Percentiles rank a stretch among this genome's conserved stretches.
These are phyloP conservation scores for Aphidoletes aphidimyza DNA, from an alignment of 2,888 invertebrate genomes.

Conservation along the genomic window DNA sequence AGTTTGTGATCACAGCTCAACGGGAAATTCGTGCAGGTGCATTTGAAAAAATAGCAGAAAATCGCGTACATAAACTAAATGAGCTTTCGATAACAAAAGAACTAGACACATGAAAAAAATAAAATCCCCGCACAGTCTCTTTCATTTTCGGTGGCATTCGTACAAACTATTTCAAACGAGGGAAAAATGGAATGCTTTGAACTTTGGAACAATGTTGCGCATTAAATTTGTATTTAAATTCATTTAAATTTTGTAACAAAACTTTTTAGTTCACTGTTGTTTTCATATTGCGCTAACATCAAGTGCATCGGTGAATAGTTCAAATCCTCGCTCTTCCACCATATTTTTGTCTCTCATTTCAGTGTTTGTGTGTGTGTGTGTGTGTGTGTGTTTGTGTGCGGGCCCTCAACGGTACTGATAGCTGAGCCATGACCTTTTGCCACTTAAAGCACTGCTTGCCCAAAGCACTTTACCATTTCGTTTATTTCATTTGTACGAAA, in stretches of 20 bases:
- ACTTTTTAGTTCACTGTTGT: not conserved
- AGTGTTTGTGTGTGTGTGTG: too few relatives aligned
- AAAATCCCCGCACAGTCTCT: not conserved
- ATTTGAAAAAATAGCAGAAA: not conserved
- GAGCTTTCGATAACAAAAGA: not conserved
- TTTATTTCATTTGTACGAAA: not conserved
- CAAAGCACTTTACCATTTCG: not conserved
- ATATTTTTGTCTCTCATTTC: not conserved
- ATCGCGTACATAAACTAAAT: slow-evolving; percentile 12
- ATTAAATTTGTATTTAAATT: slow-evolving; percentile 42
- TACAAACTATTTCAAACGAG: not conserved
- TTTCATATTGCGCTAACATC: not conserved
- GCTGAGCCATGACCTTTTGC: not conserved
- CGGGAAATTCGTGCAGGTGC: slow-evolving; percentile 7
- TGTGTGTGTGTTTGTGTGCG: too few relatives aligned
- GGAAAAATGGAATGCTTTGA: not conserved
- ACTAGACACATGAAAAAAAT: too few relatives aligned
- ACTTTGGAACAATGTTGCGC: slow-evolving; percentile 34
- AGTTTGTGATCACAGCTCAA: not conserved
- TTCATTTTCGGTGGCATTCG: not conserved
- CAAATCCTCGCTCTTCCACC: not conserved
- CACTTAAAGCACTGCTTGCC: not conserved
- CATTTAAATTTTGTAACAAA: not conserved
- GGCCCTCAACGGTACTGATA: not conserved
- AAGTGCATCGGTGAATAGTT: not conserved